phyloP scores from a whole-genome alignment of 2,113 vertebrate genomes.

The Lamprologus sp. region DNA sequence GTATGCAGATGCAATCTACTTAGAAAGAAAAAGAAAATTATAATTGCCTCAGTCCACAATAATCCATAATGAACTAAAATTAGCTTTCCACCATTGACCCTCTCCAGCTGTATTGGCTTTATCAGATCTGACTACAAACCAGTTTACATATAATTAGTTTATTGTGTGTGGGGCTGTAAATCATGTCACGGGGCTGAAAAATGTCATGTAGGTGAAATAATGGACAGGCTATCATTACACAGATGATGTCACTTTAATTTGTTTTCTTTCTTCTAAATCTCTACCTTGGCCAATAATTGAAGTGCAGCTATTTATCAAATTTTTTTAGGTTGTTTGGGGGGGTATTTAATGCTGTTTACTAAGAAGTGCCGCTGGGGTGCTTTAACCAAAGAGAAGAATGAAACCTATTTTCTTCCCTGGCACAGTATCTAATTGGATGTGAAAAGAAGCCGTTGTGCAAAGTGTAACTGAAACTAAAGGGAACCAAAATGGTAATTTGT shows the following conservation, averaged over 20 bases:
- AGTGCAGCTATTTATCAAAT: slow-evolving; percentile 28
- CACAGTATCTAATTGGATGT: neutral
- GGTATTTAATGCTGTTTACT: neutral
- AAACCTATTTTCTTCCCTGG: neutral
- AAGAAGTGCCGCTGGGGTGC: neutral
- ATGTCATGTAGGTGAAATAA: slow-evolving; percentile 51
- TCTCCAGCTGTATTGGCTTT: slow-evolving; percentile 27
- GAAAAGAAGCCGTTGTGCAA: neutral
- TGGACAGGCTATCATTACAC: slow-evolving; percentile 48
- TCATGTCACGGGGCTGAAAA: slow-evolving; percentile 53
- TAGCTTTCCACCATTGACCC: slow-evolving; percentile 26
- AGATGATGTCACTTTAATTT: slow-evolving; percentile 38
- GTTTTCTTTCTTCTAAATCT: neutral
- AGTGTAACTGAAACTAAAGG: neutral
- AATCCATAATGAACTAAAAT: slow-evolving; percentile 40
- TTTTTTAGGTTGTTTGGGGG: neutral
- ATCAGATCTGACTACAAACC: slow-evolving; percentile 49
- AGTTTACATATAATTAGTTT: slow-evolving; percentile 61
- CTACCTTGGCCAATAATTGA: slow-evolving; percentile 39
- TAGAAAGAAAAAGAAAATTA: neutral
- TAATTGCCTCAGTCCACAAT: slow-evolving; percentile 4
- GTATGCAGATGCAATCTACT: neutral
- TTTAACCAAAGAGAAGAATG: neutral
- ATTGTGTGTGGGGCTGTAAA: slow-evolving; percentile 53
- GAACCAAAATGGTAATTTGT: neutral